Evolutionary conservation across 1,140 invertebrate genomes (phyloP).

Genomic region (Pentalonia nigronervosa): DNA sequence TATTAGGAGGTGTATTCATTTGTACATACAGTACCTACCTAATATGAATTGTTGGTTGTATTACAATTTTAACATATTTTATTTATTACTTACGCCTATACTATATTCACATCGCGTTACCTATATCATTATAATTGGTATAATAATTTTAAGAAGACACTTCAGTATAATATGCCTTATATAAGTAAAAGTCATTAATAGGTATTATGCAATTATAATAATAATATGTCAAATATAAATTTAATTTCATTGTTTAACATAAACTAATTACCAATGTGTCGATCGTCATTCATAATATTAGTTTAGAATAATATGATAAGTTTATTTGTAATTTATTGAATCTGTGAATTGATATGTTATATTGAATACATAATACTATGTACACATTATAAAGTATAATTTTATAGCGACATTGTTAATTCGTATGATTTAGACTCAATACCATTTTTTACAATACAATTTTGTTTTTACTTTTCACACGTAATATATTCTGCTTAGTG

Average conservation of each 20-base stretch:
- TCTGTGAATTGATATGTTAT: background rate
- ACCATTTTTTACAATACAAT: background rate
- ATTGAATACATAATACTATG: background rate
- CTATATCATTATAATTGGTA: background rate
- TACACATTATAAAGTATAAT: background rate
- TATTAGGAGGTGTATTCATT: background rate
- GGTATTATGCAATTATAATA: background rate
- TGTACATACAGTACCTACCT: background rate
- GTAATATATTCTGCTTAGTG: background rate
- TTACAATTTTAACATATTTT: background rate
- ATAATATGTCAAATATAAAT: background rate
- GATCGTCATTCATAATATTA: background rate
- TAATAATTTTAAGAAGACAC: background rate
- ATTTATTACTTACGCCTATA: background rate
- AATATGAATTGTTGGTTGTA: background rate
- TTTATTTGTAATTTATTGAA: background rate
- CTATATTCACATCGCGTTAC: background rate
- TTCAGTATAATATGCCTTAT: slow-evolving; percentile 12
- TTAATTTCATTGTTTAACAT: background rate
- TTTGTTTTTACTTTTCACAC: background rate
- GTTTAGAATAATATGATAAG: background rate
- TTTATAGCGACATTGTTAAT: background rate
- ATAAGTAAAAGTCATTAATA: background rate
- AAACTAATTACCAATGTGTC: background rate
- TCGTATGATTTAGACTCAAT: background rate